phyloP scores from a whole-genome alignment of 2,113 vertebrate species.

The Hymenochirus boettgeri region DNA sequence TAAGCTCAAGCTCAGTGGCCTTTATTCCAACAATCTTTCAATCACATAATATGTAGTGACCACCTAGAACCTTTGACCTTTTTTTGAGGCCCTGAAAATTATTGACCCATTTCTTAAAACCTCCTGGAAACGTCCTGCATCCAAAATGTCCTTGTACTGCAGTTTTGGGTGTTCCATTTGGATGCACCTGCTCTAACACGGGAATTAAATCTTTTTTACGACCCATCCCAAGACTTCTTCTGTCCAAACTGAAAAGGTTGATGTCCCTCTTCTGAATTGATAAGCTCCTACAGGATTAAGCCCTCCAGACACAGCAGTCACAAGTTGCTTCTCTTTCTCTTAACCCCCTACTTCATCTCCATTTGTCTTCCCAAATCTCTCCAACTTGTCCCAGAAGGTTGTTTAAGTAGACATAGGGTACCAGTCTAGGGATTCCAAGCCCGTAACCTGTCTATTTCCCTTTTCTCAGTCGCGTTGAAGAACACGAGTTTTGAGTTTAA shows the following conservation, averaged over 20 bases:
- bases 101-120: background rate
- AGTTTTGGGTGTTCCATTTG: constrained; percentile 81
- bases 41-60: too few relatives aligned
- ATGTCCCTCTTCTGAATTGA: constrained; percentile 70
- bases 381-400: constrained; percentile 76
- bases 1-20: too few relatives aligned
- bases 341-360: constrained; percentile 67
- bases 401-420: constrained; percentile 76
- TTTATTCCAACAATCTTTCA: too few relatives aligned
- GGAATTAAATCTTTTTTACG: constrained; percentile 36
- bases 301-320: constrained; percentile 71
- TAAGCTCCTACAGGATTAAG: constrained; percentile 73
- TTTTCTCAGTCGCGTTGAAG: constrained; percentile 46
- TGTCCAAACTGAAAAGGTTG: constrained; percentile 82
- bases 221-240: constrained; percentile 47
- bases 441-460: constrained; percentile 56
- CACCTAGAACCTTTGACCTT: too few relatives aligned
- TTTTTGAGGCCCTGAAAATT: too few relatives aligned
- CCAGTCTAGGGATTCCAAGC: constrained; percentile 88
- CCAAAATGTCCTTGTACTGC: constrained; percentile 85
- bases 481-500: constrained; percentile 75
- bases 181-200: constrained; percentile 62
- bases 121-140: constrained; percentile 67
- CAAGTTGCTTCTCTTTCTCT: constrained; percentile 55
- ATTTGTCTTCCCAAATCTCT: constrained; percentile 68